Base-by-base conservation (phyloP, 1,140 invertebrate species). In the Drosophila truncata region DNA sequence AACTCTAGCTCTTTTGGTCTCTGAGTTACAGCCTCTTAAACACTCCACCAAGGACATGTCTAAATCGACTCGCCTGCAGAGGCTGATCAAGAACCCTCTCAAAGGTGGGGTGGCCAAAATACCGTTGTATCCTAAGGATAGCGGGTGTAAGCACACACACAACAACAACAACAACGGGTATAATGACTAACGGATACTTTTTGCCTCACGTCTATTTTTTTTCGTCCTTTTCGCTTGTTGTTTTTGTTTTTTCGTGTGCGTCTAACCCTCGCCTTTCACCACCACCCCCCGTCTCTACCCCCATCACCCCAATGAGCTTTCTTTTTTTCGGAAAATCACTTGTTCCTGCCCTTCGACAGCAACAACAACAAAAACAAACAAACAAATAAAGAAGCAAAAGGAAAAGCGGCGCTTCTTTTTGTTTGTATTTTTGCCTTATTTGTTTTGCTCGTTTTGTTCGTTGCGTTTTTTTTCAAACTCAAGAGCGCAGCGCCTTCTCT, bases 401-500 rank as follows among this genome's bases (percentile, higher is more conserved):
- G 33, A 37, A 57, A 71, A 62, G 35, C 57, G 47, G 52, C 58
- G 33, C 59, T 57, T 76, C 62, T 72, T 82, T 77, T 80, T 84
- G 76, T 84, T 82, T 71, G 54, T 69, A 41, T 67, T 87, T 83
- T 83, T 82, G 76, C 54, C 58, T 64, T 83, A 81, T 86, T 91
- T 92, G 86, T 92, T 92, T 92, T 91, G 91, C 86, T 92, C 91
- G 80, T 85, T 92, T 92, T 91, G 83, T 92, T 92, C 91, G 91
- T 91, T 91, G 88, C 86, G 85, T 91, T 87, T 90, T 78, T 78
- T 80, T 54, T 64, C 31, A 35, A 37, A 35, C 65, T 78, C 73
- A 78, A 80, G 71, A 67, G 81, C 27, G 47, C 5, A 11, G 2
- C 20, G 31, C 20, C 3, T 35, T 20, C 47, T 33, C 18, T n/a